Evolutionary conservation across 2,113 vertebrate genomes (phyloP).

Genomic region (Crocuta crocuta): DNA sequence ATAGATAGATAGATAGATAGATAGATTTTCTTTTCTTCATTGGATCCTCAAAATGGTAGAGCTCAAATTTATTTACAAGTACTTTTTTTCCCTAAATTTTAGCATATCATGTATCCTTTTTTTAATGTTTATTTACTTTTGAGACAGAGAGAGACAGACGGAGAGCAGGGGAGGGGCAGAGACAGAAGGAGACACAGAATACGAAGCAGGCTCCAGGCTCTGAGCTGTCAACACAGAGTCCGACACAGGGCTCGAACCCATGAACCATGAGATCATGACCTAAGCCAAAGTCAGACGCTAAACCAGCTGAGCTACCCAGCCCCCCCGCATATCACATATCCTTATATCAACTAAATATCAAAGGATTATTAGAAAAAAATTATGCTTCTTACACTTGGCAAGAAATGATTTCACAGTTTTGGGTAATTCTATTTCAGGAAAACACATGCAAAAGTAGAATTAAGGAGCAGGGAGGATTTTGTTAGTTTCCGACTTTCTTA

Average conservation of each 20-base stretch:
- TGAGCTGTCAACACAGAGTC: too few relatives aligned
- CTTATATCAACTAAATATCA: background rate
- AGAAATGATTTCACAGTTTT: constrained; percentile 18
- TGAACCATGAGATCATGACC: too few relatives aligned
- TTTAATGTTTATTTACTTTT: too few relatives aligned
- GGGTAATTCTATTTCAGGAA: background rate
- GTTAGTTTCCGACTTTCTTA: background rate
- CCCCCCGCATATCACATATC: background rate
- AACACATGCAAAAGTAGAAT: background rate
- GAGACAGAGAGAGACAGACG: too few relatives aligned
- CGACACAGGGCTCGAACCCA: too few relatives aligned
- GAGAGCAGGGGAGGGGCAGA: too few relatives aligned
- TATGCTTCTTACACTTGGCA: background rate
- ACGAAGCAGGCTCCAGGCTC: too few relatives aligned
- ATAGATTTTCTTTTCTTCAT: background rate
- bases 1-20: too few relatives aligned
- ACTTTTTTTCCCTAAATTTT: background rate
- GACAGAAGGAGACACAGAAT: too few relatives aligned
- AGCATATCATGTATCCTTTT: background rate
- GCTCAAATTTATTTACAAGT: background rate
- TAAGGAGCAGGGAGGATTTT: background rate
- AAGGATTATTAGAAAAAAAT: background rate
- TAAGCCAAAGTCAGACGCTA: too few relatives aligned
- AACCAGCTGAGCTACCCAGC: too few relatives aligned
- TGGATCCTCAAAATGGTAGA: background rate